A percentile compares a stretch with the other conserved stretches of the same genome.
These are phyloP conservation scores for Vireo altiloquus DNA, from an alignment of 2,113 vertebrate genomes.

Conservation along the genomic window DNA sequence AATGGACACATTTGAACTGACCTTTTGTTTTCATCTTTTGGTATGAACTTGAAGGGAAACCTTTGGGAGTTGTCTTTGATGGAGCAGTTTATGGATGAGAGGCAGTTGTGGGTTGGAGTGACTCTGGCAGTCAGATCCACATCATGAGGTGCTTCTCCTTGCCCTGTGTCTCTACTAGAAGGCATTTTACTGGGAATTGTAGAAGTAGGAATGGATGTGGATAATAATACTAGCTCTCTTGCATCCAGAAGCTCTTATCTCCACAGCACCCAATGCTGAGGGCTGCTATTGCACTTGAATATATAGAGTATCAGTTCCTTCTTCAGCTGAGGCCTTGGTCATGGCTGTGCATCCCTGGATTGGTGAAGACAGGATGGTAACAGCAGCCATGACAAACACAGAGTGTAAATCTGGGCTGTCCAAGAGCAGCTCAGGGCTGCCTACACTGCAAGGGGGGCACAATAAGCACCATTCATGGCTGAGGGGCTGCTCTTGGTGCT, in stretches of 20 bases:
- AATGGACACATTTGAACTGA: not conserved
- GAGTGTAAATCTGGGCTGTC: not conserved
- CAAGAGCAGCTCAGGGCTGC: not conserved
- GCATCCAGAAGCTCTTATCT: not conserved
- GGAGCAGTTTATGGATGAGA: not conserved
- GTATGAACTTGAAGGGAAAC: not conserved
- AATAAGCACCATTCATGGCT: not conserved
- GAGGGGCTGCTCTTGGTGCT: not conserved
- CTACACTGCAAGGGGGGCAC: not conserved
- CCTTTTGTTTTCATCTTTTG: not conserved
- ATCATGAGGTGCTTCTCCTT: not conserved
- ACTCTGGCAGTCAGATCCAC: not conserved
- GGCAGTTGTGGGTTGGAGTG: not conserved
- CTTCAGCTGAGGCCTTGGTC: not conserved
- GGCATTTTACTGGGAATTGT: not conserved
- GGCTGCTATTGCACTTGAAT: not conserved
- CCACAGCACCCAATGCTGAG: accelerated
- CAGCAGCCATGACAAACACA: not conserved
- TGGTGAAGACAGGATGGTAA: not conserved
- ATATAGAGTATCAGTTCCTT: not conserved
- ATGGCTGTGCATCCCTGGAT: not conserved
- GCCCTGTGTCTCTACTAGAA: not conserved
- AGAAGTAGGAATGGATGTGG: not conserved
- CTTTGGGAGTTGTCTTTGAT: not conserved
- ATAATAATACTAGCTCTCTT: not conserved